Percentiles rank a stretch among this genome's conserved stretches.
phyloP scores from a whole-genome alignment of 2,888 invertebrate species.

The Brachynemurus nebulosus region DNA sequence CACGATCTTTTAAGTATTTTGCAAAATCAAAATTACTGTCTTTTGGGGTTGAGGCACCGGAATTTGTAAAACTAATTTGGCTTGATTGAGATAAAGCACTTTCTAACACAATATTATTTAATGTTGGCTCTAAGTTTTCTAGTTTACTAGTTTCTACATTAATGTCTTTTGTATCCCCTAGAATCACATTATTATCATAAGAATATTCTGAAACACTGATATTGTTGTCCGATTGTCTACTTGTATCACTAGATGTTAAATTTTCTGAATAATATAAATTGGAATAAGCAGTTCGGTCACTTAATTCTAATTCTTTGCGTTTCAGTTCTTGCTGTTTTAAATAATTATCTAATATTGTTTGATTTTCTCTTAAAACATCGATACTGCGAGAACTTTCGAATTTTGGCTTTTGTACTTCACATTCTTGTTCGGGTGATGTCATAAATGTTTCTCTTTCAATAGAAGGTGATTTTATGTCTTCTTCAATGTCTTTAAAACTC shows the following conservation, averaged over 20 bases:
- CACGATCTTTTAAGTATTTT: constrained; percentile 6
- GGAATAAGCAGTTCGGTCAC: background rate
- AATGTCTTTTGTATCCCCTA: background rate
- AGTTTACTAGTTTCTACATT: background rate
- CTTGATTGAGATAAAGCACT: background rate
- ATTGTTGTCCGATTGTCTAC: background rate
- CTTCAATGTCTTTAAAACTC: no score
- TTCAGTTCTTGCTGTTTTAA: constrained; percentile 1
- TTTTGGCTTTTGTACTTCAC: background rate
- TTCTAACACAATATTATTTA: background rate
- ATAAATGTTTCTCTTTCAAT: background rate
- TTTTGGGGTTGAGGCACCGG: constrained; percentile 3
- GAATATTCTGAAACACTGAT: background rate
- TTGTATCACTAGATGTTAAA: background rate
- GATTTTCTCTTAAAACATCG: constrained; percentile 11
- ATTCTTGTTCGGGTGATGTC: background rate
- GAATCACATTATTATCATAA: constrained; percentile 1
- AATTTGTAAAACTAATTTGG: background rate
- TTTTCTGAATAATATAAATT: background rate
- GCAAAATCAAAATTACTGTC: constrained; percentile 2
- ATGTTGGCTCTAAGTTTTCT: background rate
- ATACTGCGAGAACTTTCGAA: background rate
- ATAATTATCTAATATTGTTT: constrained; percentile 9
- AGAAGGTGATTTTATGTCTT: background rate
- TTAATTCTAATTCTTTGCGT: background rate